Conservation (phyloP, 2,113 vertebrate species). For the Dissostichus mawsoni region DNA sequence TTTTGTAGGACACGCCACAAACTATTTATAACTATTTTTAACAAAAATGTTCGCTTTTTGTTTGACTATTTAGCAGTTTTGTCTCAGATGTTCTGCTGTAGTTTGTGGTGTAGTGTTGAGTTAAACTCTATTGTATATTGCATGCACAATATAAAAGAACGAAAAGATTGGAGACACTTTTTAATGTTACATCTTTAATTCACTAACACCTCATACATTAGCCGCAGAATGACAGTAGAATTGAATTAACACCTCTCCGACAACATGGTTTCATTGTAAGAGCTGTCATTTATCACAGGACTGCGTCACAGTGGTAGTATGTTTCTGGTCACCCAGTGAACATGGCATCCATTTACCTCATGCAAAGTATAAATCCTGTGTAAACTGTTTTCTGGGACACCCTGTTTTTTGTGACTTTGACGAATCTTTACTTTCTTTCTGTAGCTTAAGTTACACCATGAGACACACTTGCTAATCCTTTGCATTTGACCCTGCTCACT, state of each 20-base stretch:
- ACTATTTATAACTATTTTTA: neutral
- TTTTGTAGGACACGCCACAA: neutral
- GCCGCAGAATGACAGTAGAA: neutral
- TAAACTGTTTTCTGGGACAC: neutral
- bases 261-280: neutral
- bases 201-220: neutral
- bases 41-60: neutral
- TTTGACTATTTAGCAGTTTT: conserved; percentile 1
- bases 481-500: conserved; percentile 23
- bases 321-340: neutral
- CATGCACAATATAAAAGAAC: neutral
- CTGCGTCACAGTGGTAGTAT: neutral
- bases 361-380: neutral
- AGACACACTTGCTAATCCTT: conserved; percentile 29
- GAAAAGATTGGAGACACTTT: neutral
- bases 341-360: neutral
- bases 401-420: neutral
- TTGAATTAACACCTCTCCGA: neutral
- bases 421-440: neutral
- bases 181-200: neutral
- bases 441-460: conserved; percentile 4
- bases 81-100: neutral
- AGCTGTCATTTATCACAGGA: neutral
- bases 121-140: neutral
- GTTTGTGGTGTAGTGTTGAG: neutral